Percentiles rank a stretch among this genome's conserved stretches.
Evolutionary conservation across 2,797 vertebrate genomes (phyloP).

Genomic region (Scolopax bukidnonensis): DNA sequence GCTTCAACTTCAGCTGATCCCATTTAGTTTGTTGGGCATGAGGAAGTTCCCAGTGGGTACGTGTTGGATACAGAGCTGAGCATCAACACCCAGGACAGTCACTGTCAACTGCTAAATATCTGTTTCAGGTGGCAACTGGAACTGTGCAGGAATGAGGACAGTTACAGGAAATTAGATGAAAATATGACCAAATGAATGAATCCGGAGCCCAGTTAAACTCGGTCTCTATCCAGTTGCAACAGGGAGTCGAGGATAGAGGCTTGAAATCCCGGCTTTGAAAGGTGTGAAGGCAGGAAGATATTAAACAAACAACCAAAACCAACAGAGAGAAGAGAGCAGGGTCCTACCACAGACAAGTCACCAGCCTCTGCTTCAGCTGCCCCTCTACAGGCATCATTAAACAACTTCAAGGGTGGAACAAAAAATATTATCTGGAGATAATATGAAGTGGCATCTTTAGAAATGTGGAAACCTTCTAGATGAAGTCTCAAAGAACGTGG

Average conservation of each 20-base stretch:
- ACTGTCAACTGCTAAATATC: neutral
- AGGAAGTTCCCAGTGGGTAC: neutral
- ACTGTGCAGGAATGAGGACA: neutral
- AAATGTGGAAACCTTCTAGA: neutral
- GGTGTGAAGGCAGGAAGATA: neutral
- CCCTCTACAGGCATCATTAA: neutral
- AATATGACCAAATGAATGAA: neutral
- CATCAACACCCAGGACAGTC: neutral
- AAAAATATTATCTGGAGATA: neutral
- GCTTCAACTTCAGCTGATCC: neutral
- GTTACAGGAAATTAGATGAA: neutral
- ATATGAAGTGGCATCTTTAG: neutral
- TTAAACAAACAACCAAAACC: neutral
- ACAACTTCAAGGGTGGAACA: neutral
- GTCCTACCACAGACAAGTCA: neutral
- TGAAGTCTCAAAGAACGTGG: neutral
- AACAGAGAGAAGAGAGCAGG: neutral
- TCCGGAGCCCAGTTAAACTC: neutral
- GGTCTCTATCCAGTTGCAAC: neutral
- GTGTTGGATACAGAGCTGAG: neutral
- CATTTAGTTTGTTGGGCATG: fast-evolving
- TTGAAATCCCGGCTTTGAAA: neutral
- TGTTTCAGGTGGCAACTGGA: neutral
- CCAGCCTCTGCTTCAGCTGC: neutral
- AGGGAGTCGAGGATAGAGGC: neutral